Conservation (phyloP, 1,140 invertebrate genomes). For the Gryon sp. region DNA sequence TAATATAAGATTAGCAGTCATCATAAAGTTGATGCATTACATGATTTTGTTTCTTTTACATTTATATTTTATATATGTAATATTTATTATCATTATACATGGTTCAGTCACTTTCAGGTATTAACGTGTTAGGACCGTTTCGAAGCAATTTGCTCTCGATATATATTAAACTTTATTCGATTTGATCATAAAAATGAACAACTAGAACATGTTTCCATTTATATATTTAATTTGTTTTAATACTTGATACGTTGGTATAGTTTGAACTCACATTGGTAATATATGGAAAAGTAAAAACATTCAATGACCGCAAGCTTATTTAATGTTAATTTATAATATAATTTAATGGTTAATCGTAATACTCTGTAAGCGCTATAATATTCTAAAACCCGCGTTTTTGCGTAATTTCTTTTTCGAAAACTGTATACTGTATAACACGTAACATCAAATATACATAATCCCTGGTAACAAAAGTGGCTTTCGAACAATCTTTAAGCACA, state of each 20-base stretch:
- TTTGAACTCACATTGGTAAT: conserved; percentile 49
- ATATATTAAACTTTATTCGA: conserved; percentile 8
- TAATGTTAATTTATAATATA: too few species aligned
- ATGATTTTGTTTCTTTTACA: too few species aligned
- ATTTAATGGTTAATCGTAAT: conserved; percentile 31
- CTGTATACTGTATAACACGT: conserved; percentile 42
- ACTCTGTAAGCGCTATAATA: conserved; percentile 27
- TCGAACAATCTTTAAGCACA: conserved; percentile 20
- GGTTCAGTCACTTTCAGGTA: conserved; percentile 40
- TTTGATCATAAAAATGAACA: conserved; percentile 31
- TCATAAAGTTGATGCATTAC: conserved; percentile 36
- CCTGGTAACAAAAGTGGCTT: conserved; percentile 49
- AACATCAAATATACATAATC: conserved; percentile 49
- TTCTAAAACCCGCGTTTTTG: conserved; percentile 1
- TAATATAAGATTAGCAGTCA: conserved; percentile 50
- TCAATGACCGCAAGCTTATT: conserved; percentile 33
- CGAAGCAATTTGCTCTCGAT: conserved; percentile 18
- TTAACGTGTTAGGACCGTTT: conserved; percentile 57
- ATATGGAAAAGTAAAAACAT: conserved; percentile 46
- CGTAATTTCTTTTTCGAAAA: conserved; percentile 6
- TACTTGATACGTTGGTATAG: conserved; percentile 16
- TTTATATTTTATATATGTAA: conserved; percentile 47
- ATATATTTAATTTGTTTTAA: not conserved
- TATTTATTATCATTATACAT: conserved; percentile 44
- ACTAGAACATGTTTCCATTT: conserved; percentile 17